Percentiles rank a stretch among this genome's conserved stretches.
phyloP scores from a whole-genome alignment of 2,888 invertebrate genomes.

The Xanthia togata region DNA sequence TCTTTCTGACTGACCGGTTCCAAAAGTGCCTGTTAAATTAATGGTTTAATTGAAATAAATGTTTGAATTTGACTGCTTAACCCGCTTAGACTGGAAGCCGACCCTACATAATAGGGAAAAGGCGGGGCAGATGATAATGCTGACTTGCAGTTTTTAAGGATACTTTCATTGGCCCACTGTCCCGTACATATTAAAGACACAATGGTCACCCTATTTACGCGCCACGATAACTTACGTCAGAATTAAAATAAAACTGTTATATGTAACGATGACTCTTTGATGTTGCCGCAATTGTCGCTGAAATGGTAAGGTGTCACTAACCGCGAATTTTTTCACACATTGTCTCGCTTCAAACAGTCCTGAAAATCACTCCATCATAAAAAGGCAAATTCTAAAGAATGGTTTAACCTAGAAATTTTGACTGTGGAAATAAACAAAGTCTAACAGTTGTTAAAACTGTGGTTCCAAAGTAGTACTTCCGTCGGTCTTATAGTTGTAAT shows the following conservation, averaged over 20 bases:
- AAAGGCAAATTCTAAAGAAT: neutral
- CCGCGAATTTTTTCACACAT: conserved; percentile 4
- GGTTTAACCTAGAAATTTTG: neutral
- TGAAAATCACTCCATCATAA: neutral
- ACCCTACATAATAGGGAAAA: neutral
- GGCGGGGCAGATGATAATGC: neutral
- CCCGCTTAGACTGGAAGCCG: neutral
- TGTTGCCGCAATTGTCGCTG: conserved; percentile 49
- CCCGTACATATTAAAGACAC: neutral
- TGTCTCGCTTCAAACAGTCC: neutral
- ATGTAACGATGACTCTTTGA: conserved; percentile 60
- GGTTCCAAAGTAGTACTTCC: neutral
- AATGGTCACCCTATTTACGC: conserved; percentile 30
- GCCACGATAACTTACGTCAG: conserved; percentile 60
- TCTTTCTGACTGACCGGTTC: neutral
- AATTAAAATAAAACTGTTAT: conserved; percentile 65
- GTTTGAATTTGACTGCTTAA: too few species aligned
- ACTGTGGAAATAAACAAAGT: neutral
- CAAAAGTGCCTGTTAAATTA: neutral
- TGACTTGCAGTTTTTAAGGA: neutral
- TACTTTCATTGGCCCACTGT: neutral
- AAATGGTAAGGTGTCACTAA: conserved; percentile 21
- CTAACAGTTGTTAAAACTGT: neutral
- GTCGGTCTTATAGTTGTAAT: neutral
- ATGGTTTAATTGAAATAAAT: neutral